Conservation (phyloP, 2,888 invertebrate species). For the Tinea pellionella region DNA sequence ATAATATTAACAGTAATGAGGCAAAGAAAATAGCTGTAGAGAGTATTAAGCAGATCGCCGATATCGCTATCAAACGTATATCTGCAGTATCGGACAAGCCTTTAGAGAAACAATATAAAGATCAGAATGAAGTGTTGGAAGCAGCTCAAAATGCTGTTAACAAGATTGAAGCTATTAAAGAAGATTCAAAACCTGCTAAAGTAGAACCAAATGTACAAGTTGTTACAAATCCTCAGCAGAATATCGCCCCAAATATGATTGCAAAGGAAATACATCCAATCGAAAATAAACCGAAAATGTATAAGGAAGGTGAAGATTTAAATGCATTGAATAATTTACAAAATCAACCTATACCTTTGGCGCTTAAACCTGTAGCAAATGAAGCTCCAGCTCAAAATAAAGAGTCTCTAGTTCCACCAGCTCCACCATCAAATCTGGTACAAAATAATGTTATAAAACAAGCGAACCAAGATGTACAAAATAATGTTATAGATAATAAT, state of each 20-base stretch:
- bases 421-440: not conserved
- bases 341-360: constrained; percentile 13
- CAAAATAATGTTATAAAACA: not conserved
- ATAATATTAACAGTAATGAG: constrained; percentile 46
- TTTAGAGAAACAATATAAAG: constrained; percentile 11
- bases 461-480: not conserved
- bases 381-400: constrained; percentile 29
- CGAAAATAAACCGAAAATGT: constrained; percentile 36
- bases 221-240: not conserved
- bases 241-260: not conserved
- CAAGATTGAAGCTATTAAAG: constrained; percentile 54
- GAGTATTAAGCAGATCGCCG: constrained; percentile 61
- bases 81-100: constrained; percentile 51
- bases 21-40: constrained; percentile 63
- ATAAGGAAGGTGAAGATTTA: constrained; percentile 44
- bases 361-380: constrained; percentile 20
- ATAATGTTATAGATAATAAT: constrained; percentile 4
- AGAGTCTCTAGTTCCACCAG: not conserved
- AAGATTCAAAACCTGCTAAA: constrained; percentile 23
- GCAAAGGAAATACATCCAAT: not conserved
- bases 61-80: constrained; percentile 56
- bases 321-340: not conserved
- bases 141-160: constrained; percentile 58
- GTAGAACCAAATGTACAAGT: not conserved
- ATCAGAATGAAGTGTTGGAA: constrained; percentile 44